Percentiles rank a stretch among this genome's conserved stretches.
Evolutionary conservation across 2,113 vertebrate species (phyloP).

Genomic region (Vimba vimba): DNA sequence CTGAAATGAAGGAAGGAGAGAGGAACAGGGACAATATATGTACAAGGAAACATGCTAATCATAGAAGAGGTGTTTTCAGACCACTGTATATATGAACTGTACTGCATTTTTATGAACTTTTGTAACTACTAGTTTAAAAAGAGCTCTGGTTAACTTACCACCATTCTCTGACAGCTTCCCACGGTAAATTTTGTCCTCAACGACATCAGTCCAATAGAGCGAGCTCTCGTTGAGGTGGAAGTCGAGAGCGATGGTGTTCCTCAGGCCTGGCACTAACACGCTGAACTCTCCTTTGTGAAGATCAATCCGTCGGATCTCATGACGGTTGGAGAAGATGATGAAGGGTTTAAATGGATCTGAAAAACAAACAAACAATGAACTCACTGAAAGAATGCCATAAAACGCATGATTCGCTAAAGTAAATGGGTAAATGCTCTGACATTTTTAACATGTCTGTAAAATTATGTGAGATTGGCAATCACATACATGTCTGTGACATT

Average conservation of each 20-base stretch:
- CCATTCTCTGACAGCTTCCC: slow-evolving; percentile 94
- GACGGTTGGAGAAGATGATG: slow-evolving; percentile 98
- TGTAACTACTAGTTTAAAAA: neutral
- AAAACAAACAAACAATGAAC: neutral
- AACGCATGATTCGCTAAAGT: neutral
- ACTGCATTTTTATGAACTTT: too few relatives aligned
- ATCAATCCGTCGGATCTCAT: slow-evolving; percentile 96
- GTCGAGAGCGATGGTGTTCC: slow-evolving; percentile 96
- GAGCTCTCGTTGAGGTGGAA: slow-evolving; percentile 95
- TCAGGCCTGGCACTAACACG: slow-evolving; percentile 91
- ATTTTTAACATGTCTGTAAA: neutral
- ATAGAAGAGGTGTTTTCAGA: too few relatives aligned
- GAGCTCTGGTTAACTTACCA: slow-evolving; percentile 70
- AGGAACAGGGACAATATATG: neutral
- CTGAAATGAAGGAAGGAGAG: neutral
- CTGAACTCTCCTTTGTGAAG: slow-evolving; percentile 94
- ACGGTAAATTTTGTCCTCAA: slow-evolving; percentile 97
- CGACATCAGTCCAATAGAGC: slow-evolving; percentile 97
- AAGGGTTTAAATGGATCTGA: slow-evolving; percentile 95
- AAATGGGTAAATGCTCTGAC: neutral
- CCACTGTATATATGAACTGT: too few relatives aligned
- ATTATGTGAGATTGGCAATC: neutral
- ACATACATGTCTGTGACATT: neutral
- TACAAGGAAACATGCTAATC: neutral
- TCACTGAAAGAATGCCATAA: neutral